phyloP scores from a whole-genome alignment of 2,113 vertebrate species.

The Callospermophilus lateralis region DNA sequence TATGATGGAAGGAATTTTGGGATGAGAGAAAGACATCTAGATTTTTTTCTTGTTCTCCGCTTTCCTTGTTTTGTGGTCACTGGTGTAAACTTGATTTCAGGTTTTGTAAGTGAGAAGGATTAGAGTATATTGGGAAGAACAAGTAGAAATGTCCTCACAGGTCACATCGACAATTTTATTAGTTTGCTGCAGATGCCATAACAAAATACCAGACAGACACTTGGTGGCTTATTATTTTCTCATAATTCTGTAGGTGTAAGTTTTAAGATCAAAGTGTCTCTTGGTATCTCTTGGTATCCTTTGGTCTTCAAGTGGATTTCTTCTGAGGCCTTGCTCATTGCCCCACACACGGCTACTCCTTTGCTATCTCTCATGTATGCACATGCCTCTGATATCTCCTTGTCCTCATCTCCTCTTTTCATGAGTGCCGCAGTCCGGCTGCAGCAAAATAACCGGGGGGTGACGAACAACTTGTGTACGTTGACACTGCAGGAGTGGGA shows the following conservation, averaged over 20 bases:
- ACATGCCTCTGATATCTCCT: background rate
- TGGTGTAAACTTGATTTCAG: background rate
- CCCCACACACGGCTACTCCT: background rate
- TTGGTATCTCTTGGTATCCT: background rate
- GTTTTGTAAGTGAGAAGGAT: background rate
- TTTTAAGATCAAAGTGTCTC: background rate
- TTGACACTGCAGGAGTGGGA: too few relatives aligned
- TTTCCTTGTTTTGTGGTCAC: background rate
- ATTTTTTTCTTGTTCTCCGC: background rate
- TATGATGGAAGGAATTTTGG: background rate
- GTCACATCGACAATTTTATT: background rate
- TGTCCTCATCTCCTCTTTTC: background rate
- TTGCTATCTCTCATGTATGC: background rate
- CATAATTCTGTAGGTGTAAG: background rate
- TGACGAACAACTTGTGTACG: too few relatives aligned
- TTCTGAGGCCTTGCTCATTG: background rate
- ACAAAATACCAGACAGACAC: background rate
- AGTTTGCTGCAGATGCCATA: background rate
- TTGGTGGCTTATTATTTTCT: constrained; percentile 10
- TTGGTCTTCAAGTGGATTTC: background rate
- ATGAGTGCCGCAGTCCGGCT: too few relatives aligned
- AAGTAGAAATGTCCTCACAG: background rate
- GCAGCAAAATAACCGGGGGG: too few relatives aligned
- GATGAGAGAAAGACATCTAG: background rate
- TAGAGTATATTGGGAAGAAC: background rate